phyloP scores from a whole-genome alignment of 2,113 vertebrate genomes.

The Coptodon bakossiorum region DNA sequence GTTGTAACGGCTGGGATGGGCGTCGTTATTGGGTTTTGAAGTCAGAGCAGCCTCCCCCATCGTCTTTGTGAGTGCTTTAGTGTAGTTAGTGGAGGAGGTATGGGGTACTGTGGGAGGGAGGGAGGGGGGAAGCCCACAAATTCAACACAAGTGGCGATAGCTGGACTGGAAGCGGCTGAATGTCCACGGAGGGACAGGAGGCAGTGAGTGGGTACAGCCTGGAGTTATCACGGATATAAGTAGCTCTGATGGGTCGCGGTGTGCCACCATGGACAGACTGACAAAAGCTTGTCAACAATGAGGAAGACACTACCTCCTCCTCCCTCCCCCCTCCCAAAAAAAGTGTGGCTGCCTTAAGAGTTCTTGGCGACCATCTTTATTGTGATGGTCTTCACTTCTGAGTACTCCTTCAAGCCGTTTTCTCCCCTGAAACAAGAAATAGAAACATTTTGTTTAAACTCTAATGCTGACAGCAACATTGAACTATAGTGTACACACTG shows the following conservation, averaged over 20 bases:
- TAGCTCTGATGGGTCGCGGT: slow-evolving; percentile 22
- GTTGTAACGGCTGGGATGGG: neutral
- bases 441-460: neutral
- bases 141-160: slow-evolving; percentile 9
- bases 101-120: neutral
- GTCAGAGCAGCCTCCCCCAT: slow-evolving; percentile 37
- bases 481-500: neutral
- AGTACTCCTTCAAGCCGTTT: slow-evolving; percentile 89
- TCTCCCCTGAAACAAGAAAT: slow-evolving; percentile 80
- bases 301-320: slow-evolving; percentile 43
- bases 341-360: slow-evolving; percentile 74
- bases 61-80: slow-evolving; percentile 74
- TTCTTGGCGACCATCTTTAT: slow-evolving; percentile 94
- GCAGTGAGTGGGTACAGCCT: slow-evolving; percentile 51
- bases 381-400: slow-evolving; percentile 96
- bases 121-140: neutral
- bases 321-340: neutral
- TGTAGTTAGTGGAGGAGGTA: slow-evolving; percentile 68
- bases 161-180: slow-evolving; percentile 27
- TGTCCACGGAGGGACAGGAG: slow-evolving; percentile 26
- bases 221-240: slow-evolving; percentile 45
- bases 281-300: slow-evolving; percentile 21
- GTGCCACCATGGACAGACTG: slow-evolving; percentile 17
- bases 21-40: slow-evolving; percentile 13
- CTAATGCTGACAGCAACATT: neutral